Base-by-base conservation (phyloP, 2,797 vertebrate genomes). In the Pangasius mekongensis region DNA sequence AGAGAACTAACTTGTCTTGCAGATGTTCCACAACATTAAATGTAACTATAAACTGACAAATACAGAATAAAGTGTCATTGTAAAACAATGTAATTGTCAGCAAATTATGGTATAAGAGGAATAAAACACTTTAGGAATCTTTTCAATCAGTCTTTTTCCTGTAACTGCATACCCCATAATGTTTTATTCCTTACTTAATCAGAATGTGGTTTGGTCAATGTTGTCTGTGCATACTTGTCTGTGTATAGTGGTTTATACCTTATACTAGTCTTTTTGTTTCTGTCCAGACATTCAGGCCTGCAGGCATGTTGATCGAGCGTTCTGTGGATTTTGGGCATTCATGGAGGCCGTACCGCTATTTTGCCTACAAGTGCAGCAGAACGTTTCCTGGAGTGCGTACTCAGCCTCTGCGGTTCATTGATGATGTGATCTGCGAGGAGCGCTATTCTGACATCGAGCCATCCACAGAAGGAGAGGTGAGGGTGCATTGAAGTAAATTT, bases 401-500 rank as follows among this genome's bases (percentile, higher is more conserved):
- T 39, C 94, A 93, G 0, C 88, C 95, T 54, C 93, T 96, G 9
- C 95, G 91, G 62, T 95, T 94, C 13, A 95, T 97, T 83, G 95
- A 96, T 3, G 96, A 98, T 47, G 91, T 98, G 60, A 93, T 97
- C 86, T 98, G 97, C 8, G 97, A 98, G 89, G 96, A 98, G 78
- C 95, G 94, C 86, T 99, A 98, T 94, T 98, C 96, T 0, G 97
- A 98, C 92, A 97, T 98, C 0, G 96, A 98, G 89, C 97, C 97
- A 1, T 97, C 97, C 56, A 97, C 96, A 1, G 92, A 97, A 0
- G 97, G 97, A 84, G 95, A 98, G 97, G 97, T 97, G 56, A 43
- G 94, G 82, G 54, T 24, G 22, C 67, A 62, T 13, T 33, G 27
- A 43, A 43, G 27, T 58, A 33, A 73, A 77, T 20, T 49, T 3